Percentiles rank a stretch among this genome's conserved stretches.
phyloP scores from a whole-genome alignment of 53 echinoderm and acorn worm genomes.

The Luidia sarsii region DNA sequence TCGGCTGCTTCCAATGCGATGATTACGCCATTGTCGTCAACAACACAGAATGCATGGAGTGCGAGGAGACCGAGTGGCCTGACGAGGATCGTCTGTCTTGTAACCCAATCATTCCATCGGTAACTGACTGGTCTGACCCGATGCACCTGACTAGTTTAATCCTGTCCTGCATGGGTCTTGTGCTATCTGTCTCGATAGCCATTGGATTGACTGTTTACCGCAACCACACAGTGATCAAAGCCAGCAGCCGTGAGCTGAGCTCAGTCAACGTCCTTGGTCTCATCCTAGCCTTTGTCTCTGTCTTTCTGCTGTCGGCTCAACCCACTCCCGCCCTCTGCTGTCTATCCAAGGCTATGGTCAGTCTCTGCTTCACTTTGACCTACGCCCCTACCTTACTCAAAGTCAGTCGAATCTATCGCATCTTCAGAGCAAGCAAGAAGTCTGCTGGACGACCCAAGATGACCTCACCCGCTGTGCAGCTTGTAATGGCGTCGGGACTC shows the following conservation, averaged over 20 bases:
- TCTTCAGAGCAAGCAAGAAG: slow-evolving; percentile 50
- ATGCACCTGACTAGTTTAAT: slow-evolving; percentile 1
- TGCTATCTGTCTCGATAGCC: neutral
- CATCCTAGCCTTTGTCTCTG: slow-evolving; percentile 29
- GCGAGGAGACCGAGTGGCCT: slow-evolving; percentile 42
- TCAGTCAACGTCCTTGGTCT: slow-evolving; percentile 54
- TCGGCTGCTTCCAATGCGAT: slow-evolving; percentile 66
- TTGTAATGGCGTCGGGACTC: neutral
- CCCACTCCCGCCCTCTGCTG: slow-evolving; percentile 36
- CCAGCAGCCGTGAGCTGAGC: slow-evolving; percentile 64
- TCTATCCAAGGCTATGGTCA: neutral
- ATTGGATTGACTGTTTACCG: slow-evolving; percentile 20
- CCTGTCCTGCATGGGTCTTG: slow-evolving; percentile 25
- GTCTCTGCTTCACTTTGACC: slow-evolving; percentile 32
- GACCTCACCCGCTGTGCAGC: slow-evolving; percentile 51
- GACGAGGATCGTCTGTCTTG: slow-evolving; percentile 15
- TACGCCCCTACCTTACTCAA: slow-evolving; percentile 38
- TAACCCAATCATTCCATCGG: neutral
- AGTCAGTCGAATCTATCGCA: slow-evolving; percentile 36
- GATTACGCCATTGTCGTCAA: slow-evolving; percentile 47
- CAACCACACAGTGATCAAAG: slow-evolving; percentile 62
- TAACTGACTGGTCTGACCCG: neutral
- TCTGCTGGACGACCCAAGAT: slow-evolving; percentile 46
- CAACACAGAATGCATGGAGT: slow-evolving; percentile 52
- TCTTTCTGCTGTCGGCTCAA: slow-evolving; percentile 10